Percentiles rank a stretch among this genome's conserved stretches.
These are phyloP conservation scores for Melieria crassipennis DNA, from an alignment of 2,888 invertebrate species.

Conservation along the genomic window DNA sequence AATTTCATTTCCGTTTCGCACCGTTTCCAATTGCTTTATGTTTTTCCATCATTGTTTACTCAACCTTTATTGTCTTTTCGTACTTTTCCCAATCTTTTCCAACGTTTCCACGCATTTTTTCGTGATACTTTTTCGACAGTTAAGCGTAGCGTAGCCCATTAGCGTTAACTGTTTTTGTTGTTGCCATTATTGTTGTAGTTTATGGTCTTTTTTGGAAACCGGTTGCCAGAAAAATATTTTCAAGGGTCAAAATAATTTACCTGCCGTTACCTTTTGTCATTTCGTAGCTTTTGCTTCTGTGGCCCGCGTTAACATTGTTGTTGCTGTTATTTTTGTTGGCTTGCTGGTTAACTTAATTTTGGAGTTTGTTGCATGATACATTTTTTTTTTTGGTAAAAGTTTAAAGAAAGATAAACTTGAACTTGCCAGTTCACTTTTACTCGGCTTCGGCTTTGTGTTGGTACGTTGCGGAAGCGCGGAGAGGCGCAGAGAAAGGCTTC, in stretches of 20 bases:
- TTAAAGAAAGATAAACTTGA: slow-evolving; percentile 46
- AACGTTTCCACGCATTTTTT: neutral
- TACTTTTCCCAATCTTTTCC: too few species aligned
- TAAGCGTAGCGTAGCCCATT: slow-evolving; percentile 16
- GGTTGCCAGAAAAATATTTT: slow-evolving; percentile 20
- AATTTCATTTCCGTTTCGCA: neutral
- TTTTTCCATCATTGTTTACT: too few species aligned
- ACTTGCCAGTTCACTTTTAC: slow-evolving; percentile 44
- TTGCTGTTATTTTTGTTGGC: slow-evolving; percentile 16
- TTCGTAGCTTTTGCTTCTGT: slow-evolving; percentile 24
- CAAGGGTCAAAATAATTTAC: slow-evolving; percentile 40
- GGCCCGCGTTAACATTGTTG: slow-evolving; percentile 1
- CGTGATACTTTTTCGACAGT: slow-evolving; percentile 10
- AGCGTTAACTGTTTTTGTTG: slow-evolving; percentile 11
- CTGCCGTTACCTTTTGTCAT: slow-evolving; percentile 29
- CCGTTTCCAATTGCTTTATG: too few species aligned
- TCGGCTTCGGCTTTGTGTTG: slow-evolving; percentile 20
- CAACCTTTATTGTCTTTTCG: too few species aligned
- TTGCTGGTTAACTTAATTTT: slow-evolving; percentile 15
- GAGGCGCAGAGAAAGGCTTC: too few species aligned
- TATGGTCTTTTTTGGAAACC: slow-evolving; percentile 3
- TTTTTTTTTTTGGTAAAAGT: neutral
- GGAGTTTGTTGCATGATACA: too few species aligned
- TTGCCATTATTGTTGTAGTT: slow-evolving; percentile 9
- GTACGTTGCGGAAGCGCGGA: too few species aligned